Evolutionary conservation across 37 sponge, comb jelly and placozoan species (phyloP).

Genomic region (Spongilla lacustris): DNA sequence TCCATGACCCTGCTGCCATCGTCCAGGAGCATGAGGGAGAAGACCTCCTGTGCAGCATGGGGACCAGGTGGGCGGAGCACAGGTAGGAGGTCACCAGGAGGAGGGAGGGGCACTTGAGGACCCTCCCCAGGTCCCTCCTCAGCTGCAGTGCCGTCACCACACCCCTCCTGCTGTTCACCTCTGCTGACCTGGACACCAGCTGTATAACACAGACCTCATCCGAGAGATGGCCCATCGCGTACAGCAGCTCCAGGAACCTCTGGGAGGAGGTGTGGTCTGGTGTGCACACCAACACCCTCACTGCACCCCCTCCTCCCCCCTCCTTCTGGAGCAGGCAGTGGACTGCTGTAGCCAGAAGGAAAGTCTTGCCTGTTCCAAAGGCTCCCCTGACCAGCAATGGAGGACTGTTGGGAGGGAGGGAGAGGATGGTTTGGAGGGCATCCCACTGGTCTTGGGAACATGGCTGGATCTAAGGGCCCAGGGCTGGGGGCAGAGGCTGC

Average conservation of each 20-base stretch:
- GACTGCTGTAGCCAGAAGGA: constrained; percentile 46
- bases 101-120: background rate
- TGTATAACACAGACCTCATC: background rate
- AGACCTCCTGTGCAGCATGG: constrained; percentile 11
- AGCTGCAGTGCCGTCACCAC: background rate
- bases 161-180: background rate
- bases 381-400: constrained; percentile 59
- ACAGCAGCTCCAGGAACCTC: constrained; percentile 23
- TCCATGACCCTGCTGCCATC: constrained; percentile 61
- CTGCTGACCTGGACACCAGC: background rate
- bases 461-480: background rate
- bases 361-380: constrained; percentile 69
- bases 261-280: constrained; percentile 50
- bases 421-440: constrained; percentile 15
- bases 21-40: constrained; percentile 70
- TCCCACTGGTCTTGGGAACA: background rate
- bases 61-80: background rate
- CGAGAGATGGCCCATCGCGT: background rate
- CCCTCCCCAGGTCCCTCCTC: background rate
- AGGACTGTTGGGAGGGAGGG: constrained; percentile 27
- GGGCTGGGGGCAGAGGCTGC: background rate
- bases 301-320: background rate
- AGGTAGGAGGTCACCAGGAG: background rate
- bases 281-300: constrained; percentile 52
- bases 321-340: background rate